Evolutionary conservation across 2,797 vertebrate genomes (phyloP).

Genomic region (Columba guinea): DNA sequence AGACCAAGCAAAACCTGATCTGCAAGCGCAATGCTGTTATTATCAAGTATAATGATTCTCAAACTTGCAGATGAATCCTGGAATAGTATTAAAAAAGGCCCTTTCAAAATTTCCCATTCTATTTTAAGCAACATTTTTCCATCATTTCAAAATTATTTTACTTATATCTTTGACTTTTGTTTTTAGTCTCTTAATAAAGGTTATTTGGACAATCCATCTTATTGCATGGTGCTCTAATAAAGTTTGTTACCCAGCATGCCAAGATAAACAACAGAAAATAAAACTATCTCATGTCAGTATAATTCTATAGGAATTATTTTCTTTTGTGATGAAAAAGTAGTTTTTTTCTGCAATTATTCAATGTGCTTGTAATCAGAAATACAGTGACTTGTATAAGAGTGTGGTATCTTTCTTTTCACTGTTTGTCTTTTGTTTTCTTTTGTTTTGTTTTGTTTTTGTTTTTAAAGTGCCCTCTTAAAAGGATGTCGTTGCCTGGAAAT

Average conservation of each 20-base stretch:
- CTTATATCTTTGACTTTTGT: not conserved
- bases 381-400: not conserved
- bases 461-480: slow-evolving; percentile 83
- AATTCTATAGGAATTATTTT: not conserved
- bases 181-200: not conserved
- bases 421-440: not conserved
- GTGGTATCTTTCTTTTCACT: not conserved
- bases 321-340: not conserved
- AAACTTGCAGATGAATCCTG: not conserved
- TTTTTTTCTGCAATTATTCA: not conserved
- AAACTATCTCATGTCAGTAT: not conserved
- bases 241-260: not conserved
- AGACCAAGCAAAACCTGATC: not conserved
- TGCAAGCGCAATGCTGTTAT: not conserved
- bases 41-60: not conserved
- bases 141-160: not conserved
- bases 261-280: not conserved
- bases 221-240: not conserved
- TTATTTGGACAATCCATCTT: not conserved
- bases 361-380: not conserved
- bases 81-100: not conserved
- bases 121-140: not conserved
- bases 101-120: not conserved
- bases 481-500: slow-evolving; percentile 92
- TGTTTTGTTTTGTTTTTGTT: not conserved